These are phyloP conservation scores for Pseudomyrmex concolor DNA, from an alignment of 1,140 invertebrate genomes.

Conservation along the genomic window DNA sequence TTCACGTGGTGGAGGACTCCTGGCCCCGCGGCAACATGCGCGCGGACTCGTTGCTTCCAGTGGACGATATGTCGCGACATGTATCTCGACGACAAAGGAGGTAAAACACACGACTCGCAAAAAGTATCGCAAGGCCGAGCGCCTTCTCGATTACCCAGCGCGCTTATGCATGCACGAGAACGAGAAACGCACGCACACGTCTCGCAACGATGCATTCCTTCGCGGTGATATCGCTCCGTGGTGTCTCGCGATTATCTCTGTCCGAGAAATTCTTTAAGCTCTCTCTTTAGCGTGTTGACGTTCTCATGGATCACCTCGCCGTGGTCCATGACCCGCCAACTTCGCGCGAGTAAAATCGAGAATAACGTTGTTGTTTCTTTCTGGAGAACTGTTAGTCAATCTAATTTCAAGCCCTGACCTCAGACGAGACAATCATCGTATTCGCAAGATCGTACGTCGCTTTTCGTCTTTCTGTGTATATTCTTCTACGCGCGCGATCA, in stretches of 20 bases:
- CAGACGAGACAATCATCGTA: conserved; percentile 31
- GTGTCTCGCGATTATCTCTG: conserved; percentile 6
- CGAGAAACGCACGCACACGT: not conserved
- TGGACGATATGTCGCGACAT: conserved; percentile 64
- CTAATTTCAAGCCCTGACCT: not conserved
- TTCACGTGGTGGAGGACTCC: conserved; percentile 46
- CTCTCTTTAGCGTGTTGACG: conserved; percentile 69
- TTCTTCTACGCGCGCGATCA: too few species aligned
- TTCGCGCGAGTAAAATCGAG: conserved; percentile 34
- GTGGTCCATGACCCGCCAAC: conserved; percentile 69
- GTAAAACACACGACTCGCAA: conserved; percentile 55
- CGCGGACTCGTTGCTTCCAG: conserved; percentile 28
- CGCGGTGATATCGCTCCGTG: conserved; percentile 62
- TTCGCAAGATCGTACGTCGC: not conserved
- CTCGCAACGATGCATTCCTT: conserved; percentile 64
- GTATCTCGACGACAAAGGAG: conserved; percentile 49
- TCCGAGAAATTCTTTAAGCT: conserved; percentile 41
- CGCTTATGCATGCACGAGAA: not conserved
- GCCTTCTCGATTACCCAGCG: not conserved
- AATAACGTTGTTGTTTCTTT: too few species aligned
- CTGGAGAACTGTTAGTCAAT: too few species aligned
- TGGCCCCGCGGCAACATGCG: conserved; percentile 56
- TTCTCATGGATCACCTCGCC: conserved; percentile 57
- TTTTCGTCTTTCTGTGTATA: too few species aligned
- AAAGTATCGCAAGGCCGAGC: conserved; percentile 28